Conservation (phyloP, 2,888 invertebrate species). For the Chrysolina americana region DNA sequence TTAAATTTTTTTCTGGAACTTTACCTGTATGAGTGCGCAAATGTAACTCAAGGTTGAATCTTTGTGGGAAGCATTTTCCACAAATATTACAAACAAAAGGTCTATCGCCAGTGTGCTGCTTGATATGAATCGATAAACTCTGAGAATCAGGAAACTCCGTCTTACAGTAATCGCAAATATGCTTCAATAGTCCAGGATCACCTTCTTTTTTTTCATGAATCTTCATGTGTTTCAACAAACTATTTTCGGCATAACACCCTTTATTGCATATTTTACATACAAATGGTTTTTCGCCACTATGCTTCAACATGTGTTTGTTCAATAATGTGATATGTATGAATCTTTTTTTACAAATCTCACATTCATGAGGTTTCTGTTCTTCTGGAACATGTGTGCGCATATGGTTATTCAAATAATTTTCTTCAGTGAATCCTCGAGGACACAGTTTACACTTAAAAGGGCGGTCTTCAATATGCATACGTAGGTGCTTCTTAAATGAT, state of each 20-base stretch:
- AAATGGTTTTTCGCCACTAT: constrained; percentile 70
- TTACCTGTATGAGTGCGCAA: constrained; percentile 68
- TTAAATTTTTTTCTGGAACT: background rate
- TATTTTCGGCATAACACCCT: constrained; percentile 68
- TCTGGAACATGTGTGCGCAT: constrained; percentile 66
- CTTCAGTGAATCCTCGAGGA: constrained; percentile 68
- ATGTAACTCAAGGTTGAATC: constrained; percentile 69
- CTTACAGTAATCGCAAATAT: constrained; percentile 70
- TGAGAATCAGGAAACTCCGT: constrained; percentile 67
- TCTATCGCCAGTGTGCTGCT: constrained; percentile 68
- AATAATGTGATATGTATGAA: constrained; percentile 70
- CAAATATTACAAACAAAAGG: constrained; percentile 69
- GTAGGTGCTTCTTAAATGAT: constrained; percentile 69
- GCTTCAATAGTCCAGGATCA: constrained; percentile 68
- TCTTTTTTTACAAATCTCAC: constrained; percentile 69
- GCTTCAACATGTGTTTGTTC: constrained; percentile 69
- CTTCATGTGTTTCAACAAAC: constrained; percentile 69
- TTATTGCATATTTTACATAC: constrained; percentile 69
- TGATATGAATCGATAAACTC: constrained; percentile 67
- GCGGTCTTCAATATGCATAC: constrained; percentile 69
- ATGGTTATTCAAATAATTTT: constrained; percentile 69
- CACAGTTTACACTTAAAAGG: constrained; percentile 69
- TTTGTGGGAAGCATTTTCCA: constrained; percentile 68
- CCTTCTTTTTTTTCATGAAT: constrained; percentile 70
- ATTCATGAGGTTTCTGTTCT: constrained; percentile 70